These are phyloP conservation scores for Dreissena rostriformis DNA, from an alignment of 1,140 invertebrate species.

Conservation along the genomic window DNA sequence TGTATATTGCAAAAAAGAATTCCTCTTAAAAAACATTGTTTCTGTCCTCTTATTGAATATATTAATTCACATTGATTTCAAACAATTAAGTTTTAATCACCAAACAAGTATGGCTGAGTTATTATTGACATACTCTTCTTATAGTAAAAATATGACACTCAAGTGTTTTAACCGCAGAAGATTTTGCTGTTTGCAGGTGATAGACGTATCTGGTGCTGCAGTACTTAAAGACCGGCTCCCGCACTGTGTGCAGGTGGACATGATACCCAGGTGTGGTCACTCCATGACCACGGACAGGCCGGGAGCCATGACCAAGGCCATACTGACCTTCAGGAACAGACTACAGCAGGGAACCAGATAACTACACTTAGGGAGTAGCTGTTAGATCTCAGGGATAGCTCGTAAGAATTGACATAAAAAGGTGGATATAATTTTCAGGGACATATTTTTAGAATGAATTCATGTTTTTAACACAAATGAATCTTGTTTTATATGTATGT, in stretches of 20 bases:
- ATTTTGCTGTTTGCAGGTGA: slow-evolving; percentile 29
- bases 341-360: slow-evolving; percentile 36
- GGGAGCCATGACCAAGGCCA: slow-evolving; percentile 54
- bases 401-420: neutral
- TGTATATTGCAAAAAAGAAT: no score
- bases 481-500: no score
- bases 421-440: neutral
- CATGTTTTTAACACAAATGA: no score
- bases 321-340: slow-evolving; percentile 47
- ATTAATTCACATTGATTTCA: no score
- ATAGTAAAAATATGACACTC: no score
- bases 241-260: slow-evolving; percentile 53
- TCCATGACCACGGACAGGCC: slow-evolving; percentile 55
- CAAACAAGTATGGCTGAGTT: no score
- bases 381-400: neutral
- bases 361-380: neutral
- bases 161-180: no score
- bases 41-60: no score
- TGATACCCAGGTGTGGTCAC: slow-evolving; percentile 59
- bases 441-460: neutral
- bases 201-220: slow-evolving; percentile 53
- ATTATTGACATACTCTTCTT: no score
- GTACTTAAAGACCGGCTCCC: slow-evolving; percentile 47
- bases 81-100: no score
- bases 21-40: no score